Evolutionary conservation across 2,797 vertebrate genomes (phyloP).

Genomic region (Heterohyrax brucei): DNA sequence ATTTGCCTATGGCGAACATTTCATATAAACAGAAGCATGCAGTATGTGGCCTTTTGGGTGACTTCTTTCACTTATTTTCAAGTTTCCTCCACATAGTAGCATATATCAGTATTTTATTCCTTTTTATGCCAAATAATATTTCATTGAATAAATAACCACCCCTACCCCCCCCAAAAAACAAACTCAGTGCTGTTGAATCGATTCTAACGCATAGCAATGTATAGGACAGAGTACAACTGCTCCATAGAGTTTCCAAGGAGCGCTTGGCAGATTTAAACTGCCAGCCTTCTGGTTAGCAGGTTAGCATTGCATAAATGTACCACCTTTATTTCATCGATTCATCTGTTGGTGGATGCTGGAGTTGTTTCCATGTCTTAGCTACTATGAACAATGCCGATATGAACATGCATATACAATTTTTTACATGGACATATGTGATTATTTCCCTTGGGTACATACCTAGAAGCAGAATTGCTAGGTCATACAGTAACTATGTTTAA

Average conservation of each 20-base stretch:
- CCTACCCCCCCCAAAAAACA: no score
- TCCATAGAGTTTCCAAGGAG: no score
- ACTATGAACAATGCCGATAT: neutral
- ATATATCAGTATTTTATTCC: neutral
- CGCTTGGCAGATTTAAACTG: no score
- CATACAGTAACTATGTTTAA: neutral
- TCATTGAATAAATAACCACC: neutral
- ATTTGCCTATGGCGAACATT: constrained; percentile 37
- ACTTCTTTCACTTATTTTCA: constrained; percentile 21
- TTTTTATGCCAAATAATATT: neutral
- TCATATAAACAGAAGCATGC: neutral
- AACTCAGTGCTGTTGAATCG: no score
- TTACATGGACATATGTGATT: neutral
- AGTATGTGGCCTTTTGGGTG: neutral
- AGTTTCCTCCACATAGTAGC: neutral
- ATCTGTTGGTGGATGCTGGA: neutral
- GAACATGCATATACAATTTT: neutral
- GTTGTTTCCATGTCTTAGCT: no score
- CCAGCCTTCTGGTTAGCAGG: no score
- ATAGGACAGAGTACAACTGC: no score
- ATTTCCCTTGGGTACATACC: neutral
- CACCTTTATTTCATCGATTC: neutral
- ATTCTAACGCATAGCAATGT: no score
- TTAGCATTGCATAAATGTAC: no score
- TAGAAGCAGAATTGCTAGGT: neutral